Evolutionary conservation across 1,140 invertebrate genomes (phyloP).

Genomic region (Chrysopa pallens): DNA sequence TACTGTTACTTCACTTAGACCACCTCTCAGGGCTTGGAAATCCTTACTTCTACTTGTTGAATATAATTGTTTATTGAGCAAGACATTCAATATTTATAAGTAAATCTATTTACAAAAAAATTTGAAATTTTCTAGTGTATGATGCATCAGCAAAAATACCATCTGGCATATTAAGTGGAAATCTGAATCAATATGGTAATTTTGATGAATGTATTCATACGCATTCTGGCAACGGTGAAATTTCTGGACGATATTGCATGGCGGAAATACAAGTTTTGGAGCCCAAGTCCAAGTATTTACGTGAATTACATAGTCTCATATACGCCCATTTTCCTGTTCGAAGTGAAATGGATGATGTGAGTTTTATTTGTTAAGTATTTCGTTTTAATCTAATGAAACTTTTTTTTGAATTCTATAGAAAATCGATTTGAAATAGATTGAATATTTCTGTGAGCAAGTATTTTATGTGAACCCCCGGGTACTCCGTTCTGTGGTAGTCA

Average conservation of each 20-base stretch:
- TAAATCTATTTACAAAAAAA: constrained; percentile 2
- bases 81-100: constrained; percentile 7
- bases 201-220: constrained; percentile 36
- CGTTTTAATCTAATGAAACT: too few species aligned
- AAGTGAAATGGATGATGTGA: constrained; percentile 40
- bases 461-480: too few species aligned
- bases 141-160: constrained; percentile 40
- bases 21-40: too few species aligned
- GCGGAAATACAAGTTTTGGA: constrained; percentile 30
- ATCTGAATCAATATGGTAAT: constrained; percentile 40
- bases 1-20: too few species aligned
- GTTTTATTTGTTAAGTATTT: constrained; percentile 14
- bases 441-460: too few species aligned
- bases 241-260: constrained; percentile 37
- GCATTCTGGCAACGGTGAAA: constrained; percentile 16
- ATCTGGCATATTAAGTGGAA: constrained; percentile 37
- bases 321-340: constrained; percentile 36
- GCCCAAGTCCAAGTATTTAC: constrained; percentile 18
- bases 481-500: too few species aligned
- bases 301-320: constrained; percentile 28
- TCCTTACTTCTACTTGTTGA: too few species aligned
- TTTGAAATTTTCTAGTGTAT: constrained; percentile 30
- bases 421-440: too few species aligned
- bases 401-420: too few species aligned
- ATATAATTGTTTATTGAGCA: too few species aligned